phyloP scores from a whole-genome alignment of 2,113 vertebrate species.

The Antechinus flavipes region DNA sequence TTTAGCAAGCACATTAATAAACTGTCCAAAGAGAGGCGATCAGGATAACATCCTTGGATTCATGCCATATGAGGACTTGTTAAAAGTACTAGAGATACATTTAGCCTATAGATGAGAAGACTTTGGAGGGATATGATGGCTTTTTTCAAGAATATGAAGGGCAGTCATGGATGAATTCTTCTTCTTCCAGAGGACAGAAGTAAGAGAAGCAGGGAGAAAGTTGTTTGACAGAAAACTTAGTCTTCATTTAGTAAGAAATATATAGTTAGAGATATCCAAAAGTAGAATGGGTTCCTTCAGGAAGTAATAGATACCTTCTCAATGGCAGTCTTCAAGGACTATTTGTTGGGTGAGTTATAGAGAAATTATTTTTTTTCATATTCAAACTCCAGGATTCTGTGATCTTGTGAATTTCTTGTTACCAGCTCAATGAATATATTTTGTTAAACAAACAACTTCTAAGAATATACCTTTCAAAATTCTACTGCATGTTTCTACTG shows the following conservation, averaged over 20 bases:
- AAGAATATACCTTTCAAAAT: neutral
- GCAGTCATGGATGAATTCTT: neutral
- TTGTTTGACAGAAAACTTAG: neutral
- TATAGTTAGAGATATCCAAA: neutral
- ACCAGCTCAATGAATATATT: neutral
- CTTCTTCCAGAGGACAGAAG: neutral
- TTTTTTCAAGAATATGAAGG: neutral
- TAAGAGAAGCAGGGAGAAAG: neutral
- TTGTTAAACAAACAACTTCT: neutral
- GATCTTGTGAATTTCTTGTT: neutral
- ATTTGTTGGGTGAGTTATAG: neutral
- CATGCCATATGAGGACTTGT: neutral
- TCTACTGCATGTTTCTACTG: too few species aligned
- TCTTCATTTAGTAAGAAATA: neutral
- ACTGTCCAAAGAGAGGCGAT: neutral
- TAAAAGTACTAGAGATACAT: neutral
- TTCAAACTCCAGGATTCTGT: neutral
- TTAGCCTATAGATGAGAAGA: neutral
- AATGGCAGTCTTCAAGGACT: neutral
- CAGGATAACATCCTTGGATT: neutral
- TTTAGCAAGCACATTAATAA: neutral
- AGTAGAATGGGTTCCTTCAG: neutral
- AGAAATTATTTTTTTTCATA: neutral
- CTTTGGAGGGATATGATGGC: neutral
- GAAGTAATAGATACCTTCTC: neutral